phyloP scores from a whole-genome alignment of 2,113 vertebrate species.

The Brachirus orientalis region DNA sequence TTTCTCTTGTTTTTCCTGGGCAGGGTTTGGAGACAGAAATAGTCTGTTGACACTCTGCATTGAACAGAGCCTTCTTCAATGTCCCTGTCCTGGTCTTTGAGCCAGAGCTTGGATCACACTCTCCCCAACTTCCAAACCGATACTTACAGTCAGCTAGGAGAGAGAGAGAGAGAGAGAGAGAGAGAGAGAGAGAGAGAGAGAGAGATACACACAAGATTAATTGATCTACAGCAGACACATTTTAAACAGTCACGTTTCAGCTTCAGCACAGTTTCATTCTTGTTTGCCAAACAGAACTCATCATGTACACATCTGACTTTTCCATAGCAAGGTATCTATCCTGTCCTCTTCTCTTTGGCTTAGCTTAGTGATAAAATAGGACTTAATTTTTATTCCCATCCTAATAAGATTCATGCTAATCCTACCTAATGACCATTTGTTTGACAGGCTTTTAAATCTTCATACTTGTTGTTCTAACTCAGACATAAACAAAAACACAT shows the following conservation, averaged over 20 bases:
- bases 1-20: constrained; percentile 85
- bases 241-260: not conserved
- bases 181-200: not conserved
- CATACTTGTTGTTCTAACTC: no score
- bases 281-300: not conserved
- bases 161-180: not conserved
- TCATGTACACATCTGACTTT: not conserved
- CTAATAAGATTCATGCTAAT: no score
- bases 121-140: constrained; percentile 90
- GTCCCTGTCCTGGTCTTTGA: constrained; percentile 84
- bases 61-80: constrained; percentile 88
- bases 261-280: not conserved
- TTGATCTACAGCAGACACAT: not conserved
- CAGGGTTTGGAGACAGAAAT: constrained; percentile 89
- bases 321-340: not conserved
- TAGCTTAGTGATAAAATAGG: no score
- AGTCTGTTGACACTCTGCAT: constrained; percentile 87
- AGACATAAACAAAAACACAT: no score
- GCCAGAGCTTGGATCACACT: constrained; percentile 84
- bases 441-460: no score
- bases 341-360: not conserved
- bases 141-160: constrained; percentile 91
- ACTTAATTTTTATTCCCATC: no score
- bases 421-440: no score
- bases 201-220: not conserved